Evolutionary conservation across 2,888 invertebrate species (phyloP), one percentile per base, ranked within the genome.

Genomic region (Mesorhabditis sp.): DNA sequence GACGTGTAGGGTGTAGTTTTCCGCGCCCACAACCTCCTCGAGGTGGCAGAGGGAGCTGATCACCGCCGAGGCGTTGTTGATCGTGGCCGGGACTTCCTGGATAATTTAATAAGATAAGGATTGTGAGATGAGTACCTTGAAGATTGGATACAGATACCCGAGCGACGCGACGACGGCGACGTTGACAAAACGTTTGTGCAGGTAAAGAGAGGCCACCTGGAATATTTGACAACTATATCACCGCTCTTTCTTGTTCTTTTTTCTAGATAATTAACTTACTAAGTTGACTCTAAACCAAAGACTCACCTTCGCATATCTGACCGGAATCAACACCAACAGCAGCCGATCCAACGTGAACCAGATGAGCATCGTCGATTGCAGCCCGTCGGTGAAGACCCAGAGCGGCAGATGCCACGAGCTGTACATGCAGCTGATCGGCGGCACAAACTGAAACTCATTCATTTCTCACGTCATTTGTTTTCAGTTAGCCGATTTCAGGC

Each of bases 1-100:
- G 13, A 75, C 65, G 58, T 74, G 73, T n/a, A 62, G 58, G 4
- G 68, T 10, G 66, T 72, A 78, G 50, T 64, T 73, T 10, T 70
- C 69, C 45, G 74, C 74, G 6, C 75, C 78, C 43, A 75, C 72
- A 10, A 78, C 76, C 64, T 79, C 74, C 63, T 77, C 75, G 42
- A 77, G 74, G 15, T 75, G 68, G 43, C 79, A 79, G 5, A 76
- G 72, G 15, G 72, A 67, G 41, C 69, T 66, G 4, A 79, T 70
- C 4, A 71, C 45, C 4, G 74, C 50, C 2, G 77, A 69, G 3
- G 67, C 41, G 69, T 77, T 79, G 64, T 68, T 67, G 6, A 72
- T 74, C 15, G 62, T 62, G 73, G 75, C 61, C 41, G 72, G 64
- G 10, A 5, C 28, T 62, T 67, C 28, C 42, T 58, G 7, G n/a